phyloP scores from a whole-genome alignment of 1,140 invertebrate genomes.

The Triops cancriformis region DNA sequence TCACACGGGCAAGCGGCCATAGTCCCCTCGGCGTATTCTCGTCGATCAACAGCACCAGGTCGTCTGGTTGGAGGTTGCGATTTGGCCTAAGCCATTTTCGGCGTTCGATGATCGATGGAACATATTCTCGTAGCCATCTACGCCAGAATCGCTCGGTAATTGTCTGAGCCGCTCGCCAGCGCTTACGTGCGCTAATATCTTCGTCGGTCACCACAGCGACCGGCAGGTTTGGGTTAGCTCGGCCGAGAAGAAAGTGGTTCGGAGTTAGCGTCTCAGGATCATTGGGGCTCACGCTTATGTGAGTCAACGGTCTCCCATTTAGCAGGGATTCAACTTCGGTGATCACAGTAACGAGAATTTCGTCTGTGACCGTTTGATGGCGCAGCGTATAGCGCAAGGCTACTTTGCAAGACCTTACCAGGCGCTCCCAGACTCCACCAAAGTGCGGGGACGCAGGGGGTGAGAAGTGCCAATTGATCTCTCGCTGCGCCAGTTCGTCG shows the following conservation, averaged over 20 bases:
- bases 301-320: conserved; percentile 26
- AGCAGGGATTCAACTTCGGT: conserved; percentile 24
- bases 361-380: conserved; percentile 14
- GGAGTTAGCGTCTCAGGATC: background rate
- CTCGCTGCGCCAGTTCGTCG: background rate
- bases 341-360: conserved; percentile 22
- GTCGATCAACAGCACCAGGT: too few relatives aligned
- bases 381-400: conserved; percentile 32
- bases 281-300: conserved; percentile 8
- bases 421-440: conserved; percentile 38
- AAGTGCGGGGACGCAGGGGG: conserved; percentile 37
- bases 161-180: too few relatives aligned
- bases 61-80: too few relatives aligned
- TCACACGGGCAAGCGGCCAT: too few relatives aligned
- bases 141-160: too few relatives aligned
- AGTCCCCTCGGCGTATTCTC: too few relatives aligned
- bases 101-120: too few relatives aligned
- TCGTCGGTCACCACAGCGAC: too few relatives aligned
- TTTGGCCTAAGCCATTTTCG: too few relatives aligned
- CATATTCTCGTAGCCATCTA: too few relatives aligned
- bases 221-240: background rate
- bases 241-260: background rate
- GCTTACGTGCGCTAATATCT: too few relatives aligned
- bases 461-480: conserved; percentile 36
- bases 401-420: conserved; percentile 36